phyloP scores from a whole-genome alignment of 2,888 invertebrate species.

The Nymphalis polychloros region DNA sequence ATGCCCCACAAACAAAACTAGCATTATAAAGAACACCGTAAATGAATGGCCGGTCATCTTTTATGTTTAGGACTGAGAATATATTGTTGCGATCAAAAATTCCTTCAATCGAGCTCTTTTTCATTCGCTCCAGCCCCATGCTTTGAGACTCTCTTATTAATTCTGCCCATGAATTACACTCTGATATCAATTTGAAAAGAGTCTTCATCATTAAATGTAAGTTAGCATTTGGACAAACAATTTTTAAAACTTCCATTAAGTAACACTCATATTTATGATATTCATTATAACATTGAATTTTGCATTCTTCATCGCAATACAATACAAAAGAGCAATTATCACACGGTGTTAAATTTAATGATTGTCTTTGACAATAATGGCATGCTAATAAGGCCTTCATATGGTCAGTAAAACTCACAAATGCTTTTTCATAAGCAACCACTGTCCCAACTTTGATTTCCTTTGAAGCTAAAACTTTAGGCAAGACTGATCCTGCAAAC shows the following conservation, averaged over 20 bases:
- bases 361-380: slow-evolving; percentile 44
- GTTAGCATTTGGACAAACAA: slow-evolving; percentile 11
- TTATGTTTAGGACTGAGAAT: slow-evolving; percentile 40
- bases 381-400: slow-evolving; percentile 36
- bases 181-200: slow-evolving; percentile 40
- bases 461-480: slow-evolving; percentile 43
- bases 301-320: slow-evolving; percentile 45
- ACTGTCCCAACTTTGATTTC: slow-evolving; percentile 47
- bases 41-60: slow-evolving; percentile 38
- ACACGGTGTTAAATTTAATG: slow-evolving; percentile 45
- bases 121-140: slow-evolving; percentile 37
- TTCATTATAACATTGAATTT: slow-evolving; percentile 34
- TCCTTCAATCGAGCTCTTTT: slow-evolving; percentile 35
- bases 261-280: slow-evolving; percentile 46
- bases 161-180: slow-evolving; percentile 41
- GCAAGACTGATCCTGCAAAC: slow-evolving; percentile 22
- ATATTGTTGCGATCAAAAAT: slow-evolving; percentile 38
- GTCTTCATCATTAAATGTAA: slow-evolving; percentile 38
- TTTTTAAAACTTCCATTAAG: slow-evolving; percentile 34
- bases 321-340: slow-evolving; percentile 42
- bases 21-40: slow-evolving; percentile 42
- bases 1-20: slow-evolving; percentile 38
- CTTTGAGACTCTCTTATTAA: slow-evolving; percentile 37
- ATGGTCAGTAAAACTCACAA: slow-evolving; percentile 31
- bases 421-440: slow-evolving; percentile 44